phyloP scores from a whole-genome alignment of 2,113 vertebrate genomes.

The Ammospiza nelsoni region DNA sequence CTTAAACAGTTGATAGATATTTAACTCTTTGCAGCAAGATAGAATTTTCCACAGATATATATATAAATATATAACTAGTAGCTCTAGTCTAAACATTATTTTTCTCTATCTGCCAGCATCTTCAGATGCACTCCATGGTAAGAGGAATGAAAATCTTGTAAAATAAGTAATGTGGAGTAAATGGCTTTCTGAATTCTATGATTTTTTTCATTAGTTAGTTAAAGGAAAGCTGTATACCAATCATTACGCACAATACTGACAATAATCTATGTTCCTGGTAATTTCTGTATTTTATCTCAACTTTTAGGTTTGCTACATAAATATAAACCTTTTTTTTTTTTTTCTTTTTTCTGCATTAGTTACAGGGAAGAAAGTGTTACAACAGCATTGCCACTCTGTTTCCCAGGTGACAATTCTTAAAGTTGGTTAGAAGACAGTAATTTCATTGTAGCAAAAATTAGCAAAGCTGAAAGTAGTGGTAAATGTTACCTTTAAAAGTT shows the following conservation, averaged over 20 bases:
- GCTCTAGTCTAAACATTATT: not conserved
- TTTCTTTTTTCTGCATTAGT: not conserved
- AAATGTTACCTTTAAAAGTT: not conserved
- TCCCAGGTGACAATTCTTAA: not conserved
- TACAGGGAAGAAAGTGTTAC: not conserved
- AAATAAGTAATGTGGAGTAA: not conserved
- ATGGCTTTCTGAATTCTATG: not conserved
- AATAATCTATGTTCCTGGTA: not conserved
- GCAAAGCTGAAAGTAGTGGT: not conserved
- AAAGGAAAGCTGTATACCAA: not conserved
- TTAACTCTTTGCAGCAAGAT: not conserved
- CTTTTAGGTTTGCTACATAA: not conserved
- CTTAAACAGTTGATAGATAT: not conserved
- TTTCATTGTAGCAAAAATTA: not conserved
- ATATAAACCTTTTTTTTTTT: not conserved
- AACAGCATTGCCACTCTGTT: not conserved
- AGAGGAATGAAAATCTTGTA: not conserved
- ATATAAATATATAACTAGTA: not conserved
- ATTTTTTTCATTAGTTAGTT: not conserved
- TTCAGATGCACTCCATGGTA: not conserved
- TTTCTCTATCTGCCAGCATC: not conserved
- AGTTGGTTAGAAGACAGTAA: not conserved
- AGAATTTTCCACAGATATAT: not conserved
- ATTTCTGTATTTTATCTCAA: not conserved
- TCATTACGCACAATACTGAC: not conserved